Evolutionary conservation across 2,797 vertebrate genomes (phyloP).

Genomic region (Tragopan temminckii): DNA sequence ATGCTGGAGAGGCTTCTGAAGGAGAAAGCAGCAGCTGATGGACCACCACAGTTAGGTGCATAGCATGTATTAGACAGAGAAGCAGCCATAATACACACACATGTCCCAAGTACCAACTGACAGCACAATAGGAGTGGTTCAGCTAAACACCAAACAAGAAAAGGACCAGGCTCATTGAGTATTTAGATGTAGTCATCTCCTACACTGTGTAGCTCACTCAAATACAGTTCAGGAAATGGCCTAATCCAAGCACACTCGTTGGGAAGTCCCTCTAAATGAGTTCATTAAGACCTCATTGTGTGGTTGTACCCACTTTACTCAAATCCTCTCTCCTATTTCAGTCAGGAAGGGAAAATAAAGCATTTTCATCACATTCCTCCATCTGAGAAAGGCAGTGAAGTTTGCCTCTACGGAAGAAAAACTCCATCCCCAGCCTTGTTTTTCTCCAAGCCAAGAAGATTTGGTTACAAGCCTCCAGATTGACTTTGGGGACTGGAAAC

Average conservation of each 20-base stretch:
- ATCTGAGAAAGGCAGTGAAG: neutral
- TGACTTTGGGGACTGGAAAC: neutral
- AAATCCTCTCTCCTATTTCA: neutral
- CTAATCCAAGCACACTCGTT: neutral
- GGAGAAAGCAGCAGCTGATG: neutral
- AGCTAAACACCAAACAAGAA: neutral
- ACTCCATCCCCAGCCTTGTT: neutral
- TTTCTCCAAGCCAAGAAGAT: neutral
- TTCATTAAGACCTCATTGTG: neutral
- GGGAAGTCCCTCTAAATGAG: neutral
- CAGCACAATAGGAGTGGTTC: accelerated
- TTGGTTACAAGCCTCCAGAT: neutral
- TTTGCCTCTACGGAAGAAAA: neutral
- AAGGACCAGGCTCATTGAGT: neutral
- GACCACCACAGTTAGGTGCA: neutral
- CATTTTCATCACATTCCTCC: neutral
- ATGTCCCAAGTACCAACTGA: accelerated
- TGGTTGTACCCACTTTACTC: neutral
- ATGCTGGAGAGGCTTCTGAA: neutral
- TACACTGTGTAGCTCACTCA: neutral
- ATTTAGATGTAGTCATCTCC: accelerated
- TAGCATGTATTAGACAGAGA: accelerated
- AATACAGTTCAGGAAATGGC: neutral
- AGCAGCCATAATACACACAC: accelerated
- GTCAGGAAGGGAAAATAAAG: neutral